A percentile compares a stretch with the other conserved stretches of the same genome.
These are phyloP conservation scores for Sylvia borin DNA, from an alignment of 2,797 vertebrate genomes.

Conservation along the genomic window DNA sequence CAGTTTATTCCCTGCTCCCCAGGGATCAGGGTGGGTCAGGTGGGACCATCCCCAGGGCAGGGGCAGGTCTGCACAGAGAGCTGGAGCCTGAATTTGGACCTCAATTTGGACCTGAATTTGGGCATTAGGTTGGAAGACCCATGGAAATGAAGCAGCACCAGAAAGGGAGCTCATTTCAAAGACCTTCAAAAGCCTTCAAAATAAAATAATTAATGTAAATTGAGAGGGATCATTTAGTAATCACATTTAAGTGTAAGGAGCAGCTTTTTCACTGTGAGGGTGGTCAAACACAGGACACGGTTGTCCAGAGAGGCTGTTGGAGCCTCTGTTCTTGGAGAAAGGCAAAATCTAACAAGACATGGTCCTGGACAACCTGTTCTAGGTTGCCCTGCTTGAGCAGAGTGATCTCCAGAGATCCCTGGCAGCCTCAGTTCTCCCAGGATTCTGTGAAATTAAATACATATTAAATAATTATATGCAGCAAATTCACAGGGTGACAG, in stretches of 20 bases:
- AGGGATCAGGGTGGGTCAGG: neutral
- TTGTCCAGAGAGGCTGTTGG: neutral
- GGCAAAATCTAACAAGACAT: too few species aligned
- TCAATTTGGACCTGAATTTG: neutral
- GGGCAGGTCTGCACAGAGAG: neutral
- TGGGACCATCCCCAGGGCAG: neutral
- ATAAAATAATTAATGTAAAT: neutral
- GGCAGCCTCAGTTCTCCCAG: too few species aligned
- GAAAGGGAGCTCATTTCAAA: neutral
- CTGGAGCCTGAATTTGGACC: neutral
- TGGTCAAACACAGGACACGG: neutral
- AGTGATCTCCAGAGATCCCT: too few species aligned
- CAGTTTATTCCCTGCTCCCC: neutral
- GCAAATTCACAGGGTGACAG: too few species aligned
- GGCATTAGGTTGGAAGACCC: neutral
- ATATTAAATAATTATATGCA: too few species aligned
- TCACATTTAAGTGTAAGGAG: neutral
- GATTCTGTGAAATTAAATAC: too few species aligned
- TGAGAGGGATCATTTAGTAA: neutral
- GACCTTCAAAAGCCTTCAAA: neutral
- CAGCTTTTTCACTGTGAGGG: neutral
- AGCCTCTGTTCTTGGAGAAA: neutral
- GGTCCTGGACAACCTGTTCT: too few species aligned
- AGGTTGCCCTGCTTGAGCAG: too few species aligned
- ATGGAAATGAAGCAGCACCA: rapidly evolving